Evolutionary conservation across 1,140 invertebrate species (phyloP).

Genomic region (Melipona quadrifasciata): DNA sequence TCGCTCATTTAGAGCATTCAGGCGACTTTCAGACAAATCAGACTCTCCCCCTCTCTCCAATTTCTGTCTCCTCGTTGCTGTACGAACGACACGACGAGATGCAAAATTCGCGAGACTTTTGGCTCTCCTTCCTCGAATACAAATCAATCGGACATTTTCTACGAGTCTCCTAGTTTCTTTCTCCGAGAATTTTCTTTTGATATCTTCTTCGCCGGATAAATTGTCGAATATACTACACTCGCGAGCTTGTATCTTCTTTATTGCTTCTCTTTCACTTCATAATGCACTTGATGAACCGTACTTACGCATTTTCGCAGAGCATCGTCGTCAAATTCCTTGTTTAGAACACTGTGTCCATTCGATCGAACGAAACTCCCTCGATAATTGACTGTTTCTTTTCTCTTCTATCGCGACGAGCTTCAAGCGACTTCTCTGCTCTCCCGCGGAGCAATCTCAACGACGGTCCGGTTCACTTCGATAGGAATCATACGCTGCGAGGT

Average conservation of each 20-base stretch:
- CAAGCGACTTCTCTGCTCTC: too few species aligned
- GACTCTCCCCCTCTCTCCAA: not conserved
- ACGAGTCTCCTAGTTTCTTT: not conserved
- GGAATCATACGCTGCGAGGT: not conserved
- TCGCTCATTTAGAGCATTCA: conserved; percentile 79
- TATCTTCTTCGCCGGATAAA: not conserved
- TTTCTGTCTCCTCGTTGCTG: not conserved
- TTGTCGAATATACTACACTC: not conserved
- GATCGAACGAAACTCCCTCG: not conserved
- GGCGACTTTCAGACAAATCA: conserved; percentile 51
- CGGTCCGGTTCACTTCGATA: not conserved
- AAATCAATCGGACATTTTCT: not conserved
- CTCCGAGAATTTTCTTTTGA: not conserved
- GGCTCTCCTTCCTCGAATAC: not conserved
- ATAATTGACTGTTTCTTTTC: conserved; percentile 12
- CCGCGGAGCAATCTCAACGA: not conserved
- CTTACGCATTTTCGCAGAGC: not conserved
- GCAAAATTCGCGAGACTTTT: not conserved
- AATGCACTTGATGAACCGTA: not conserved
- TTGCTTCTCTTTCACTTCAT: too few species aligned
- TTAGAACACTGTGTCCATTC: not conserved
- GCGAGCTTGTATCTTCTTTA: too few species aligned
- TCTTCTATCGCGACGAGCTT: not conserved
- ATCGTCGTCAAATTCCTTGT: not conserved
- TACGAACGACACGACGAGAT: too few species aligned